Conservation (phyloP, 35 echinoderm and acorn worm genomes). For the Anneissia japonica region DNA sequence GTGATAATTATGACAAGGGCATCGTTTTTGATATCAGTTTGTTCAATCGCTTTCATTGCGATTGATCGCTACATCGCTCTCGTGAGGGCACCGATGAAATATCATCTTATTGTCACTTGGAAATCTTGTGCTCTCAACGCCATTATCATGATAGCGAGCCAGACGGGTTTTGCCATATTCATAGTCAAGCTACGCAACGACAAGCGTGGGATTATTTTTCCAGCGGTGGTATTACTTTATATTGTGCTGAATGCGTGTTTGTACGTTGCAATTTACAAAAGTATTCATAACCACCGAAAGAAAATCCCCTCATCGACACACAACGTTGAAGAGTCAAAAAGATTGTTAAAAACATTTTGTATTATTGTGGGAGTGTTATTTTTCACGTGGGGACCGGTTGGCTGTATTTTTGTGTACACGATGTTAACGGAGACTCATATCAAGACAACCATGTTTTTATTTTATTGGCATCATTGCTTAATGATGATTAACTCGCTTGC, state of each 20-base stretch:
- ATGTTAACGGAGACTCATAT: too few species aligned
- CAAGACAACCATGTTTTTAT: too few species aligned
- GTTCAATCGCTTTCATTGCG: background rate
- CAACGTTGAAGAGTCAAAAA: background rate
- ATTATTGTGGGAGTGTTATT: background rate
- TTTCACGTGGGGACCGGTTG: too few species aligned
- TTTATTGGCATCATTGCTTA: background rate
- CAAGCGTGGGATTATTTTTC: too few species aligned
- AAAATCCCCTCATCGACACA: background rate
- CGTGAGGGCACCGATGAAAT: background rate
- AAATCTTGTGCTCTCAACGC: background rate
- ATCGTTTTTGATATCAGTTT: too few species aligned
- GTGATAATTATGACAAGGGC: too few species aligned
- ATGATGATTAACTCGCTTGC: background rate
- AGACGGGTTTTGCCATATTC: background rate
- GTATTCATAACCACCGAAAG: background rate
- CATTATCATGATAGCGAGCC: background rate
- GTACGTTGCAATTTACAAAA: too few species aligned
- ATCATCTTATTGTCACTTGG: background rate
- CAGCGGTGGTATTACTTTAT: too few species aligned
- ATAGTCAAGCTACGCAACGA: too few species aligned
- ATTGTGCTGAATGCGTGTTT: too few species aligned
- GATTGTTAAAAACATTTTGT: background rate
- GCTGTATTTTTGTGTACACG: too few species aligned
- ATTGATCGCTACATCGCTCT: background rate